Evolutionary conservation across 2,113 vertebrate species (phyloP), one percentile per base, ranked within the genome.

Genomic region (Hydrochoerus hydrochaeris): DNA sequence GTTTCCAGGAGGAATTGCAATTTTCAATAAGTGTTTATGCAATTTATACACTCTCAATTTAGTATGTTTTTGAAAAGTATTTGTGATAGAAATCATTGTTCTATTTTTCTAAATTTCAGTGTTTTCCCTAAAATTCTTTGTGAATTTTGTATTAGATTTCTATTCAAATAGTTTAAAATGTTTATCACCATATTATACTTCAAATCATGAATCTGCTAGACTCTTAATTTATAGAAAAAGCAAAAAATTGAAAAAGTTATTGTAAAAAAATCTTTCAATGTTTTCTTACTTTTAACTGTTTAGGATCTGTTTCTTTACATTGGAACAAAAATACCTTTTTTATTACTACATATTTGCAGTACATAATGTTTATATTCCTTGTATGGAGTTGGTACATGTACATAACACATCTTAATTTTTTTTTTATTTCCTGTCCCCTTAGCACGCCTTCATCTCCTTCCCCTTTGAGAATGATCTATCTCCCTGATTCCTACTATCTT

Each of bases 281-380:
- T 69, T 60, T 60, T 85, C 46, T 52, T 52, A 13, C 52, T 54
- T 54, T 67, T 26, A 88, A 22, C 38, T 90, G 7, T 92, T 86
- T 44, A 87, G 63, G n/a, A 77, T 49, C 46, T 81, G 1, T 88
- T 73, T 94, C n/a, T 91, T 94, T 84, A 77, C 5, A 46, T 10
- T 71, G 67, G 16, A 93, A 83, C n/a, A 90, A 93, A 67, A 90
- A 77, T 90, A 35, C 17, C 35, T 77, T 95, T 75, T 90, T 7
- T 80, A 26, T 87, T 41, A 73, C 8, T 73, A 73, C 69, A 73
- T 41, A 10, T 19, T 41, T 73, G 9, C 8, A 73, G 19, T 41
- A 73, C n/a, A 24, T 71, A 22, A n/a, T 24, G n/a, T 73, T 73
- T 73, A 41, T 9, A 24, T 22, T 73, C n/a, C n/a, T 73, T 73